Evolutionary conservation across 2,888 invertebrate genomes (phyloP), one percentile per base, ranked within the genome.

Genomic region (Drosophila prostipennis): DNA sequence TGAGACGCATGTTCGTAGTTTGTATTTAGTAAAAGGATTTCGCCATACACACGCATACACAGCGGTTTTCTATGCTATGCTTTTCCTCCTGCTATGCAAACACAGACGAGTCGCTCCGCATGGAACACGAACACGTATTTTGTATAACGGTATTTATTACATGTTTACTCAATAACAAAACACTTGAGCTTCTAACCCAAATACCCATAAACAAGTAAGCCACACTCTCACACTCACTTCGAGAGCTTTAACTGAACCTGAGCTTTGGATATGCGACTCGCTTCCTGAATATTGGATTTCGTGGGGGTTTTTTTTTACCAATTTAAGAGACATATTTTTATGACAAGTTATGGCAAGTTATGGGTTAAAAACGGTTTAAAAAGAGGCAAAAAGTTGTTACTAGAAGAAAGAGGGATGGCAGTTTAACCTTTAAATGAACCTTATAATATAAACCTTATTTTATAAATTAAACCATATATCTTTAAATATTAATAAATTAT

Each of bases 151-250:
- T 80, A 83, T 80, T 80, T 83, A 80, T 78, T 78, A 83, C 83
- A 80, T 82, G 80, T 82, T 80, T 80, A 82, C 80, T 80, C 80
- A 80, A 80, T 80, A 80, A 80, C 80, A 80, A 80, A 80, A 78
- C 80, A 80, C 83, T 80, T 82, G 83, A 75, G 80, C 80, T 77
- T 80, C 83, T 80, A 80, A 80, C 80, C 80, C 80, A 80, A 83
- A 80, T 80, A 80, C 83, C 83, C 76, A 82, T 80, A 80, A 82
- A 82, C 74, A 83, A 68, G 75, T 72, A 54, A 82, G 74, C 71
- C 72, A 63, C 78, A 69, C 63, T 55, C 37, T 32, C 61, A 42
- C 52, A 48, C 53, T 16, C 40, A 55, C 10, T 36, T 37, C 45
- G 40, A 40, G 16, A 5, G 51, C 63, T 52, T 45, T 45, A 65